Conservation (phyloP, 2,113 vertebrate species). For the Malurus alboscapulatus region DNA sequence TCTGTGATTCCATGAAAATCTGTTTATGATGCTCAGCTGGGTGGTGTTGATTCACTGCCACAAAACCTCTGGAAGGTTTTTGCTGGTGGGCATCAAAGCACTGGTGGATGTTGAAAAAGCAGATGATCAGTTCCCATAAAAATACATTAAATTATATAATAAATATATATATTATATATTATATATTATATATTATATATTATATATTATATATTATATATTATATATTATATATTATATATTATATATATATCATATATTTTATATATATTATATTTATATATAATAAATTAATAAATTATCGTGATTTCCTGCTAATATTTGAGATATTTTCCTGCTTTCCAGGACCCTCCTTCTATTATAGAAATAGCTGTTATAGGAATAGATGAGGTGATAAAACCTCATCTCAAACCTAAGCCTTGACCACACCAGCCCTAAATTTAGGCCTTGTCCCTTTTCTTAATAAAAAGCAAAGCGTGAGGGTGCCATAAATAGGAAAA, state of each 20-base stretch:
- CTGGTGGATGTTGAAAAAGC: neutral
- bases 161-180: no score
- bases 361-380: neutral
- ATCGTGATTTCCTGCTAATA: neutral
- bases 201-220: no score
- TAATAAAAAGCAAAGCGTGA: neutral
- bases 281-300: no score
- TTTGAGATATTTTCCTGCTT: neutral
- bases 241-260: no score
- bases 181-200: no score
- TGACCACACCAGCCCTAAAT: neutral
- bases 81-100: neutral
- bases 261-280: no score
- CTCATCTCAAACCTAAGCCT: neutral
- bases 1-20: neutral
- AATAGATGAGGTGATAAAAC: neutral
- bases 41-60: neutral
- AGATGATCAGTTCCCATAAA: neutral
- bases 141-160: neutral
- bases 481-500: neutral
- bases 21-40: neutral
- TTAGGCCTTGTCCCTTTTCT: neutral
- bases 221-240: no score
- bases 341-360: neutral
- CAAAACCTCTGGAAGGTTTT: neutral